A percentile compares a stretch with the other conserved stretches of the same genome.
Conservation (phyloP, 2,797 vertebrate species). For the Peromyscus melanophrys region DNA sequence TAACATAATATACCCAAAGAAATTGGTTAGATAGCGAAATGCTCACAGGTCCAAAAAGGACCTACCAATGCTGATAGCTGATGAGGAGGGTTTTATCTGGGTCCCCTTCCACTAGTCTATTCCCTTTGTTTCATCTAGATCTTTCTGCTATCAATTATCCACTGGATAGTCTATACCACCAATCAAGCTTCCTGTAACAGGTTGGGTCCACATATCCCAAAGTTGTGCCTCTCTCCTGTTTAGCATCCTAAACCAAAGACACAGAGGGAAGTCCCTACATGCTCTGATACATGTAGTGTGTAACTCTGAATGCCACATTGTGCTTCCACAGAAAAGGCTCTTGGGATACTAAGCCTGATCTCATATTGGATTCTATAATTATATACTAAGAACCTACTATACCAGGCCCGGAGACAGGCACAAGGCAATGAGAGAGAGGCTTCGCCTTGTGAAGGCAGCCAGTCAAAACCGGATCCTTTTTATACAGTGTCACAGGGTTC, state of each 20-base stretch:
- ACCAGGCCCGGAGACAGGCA: neutral
- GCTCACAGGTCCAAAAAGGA: neutral
- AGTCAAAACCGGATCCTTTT: neutral
- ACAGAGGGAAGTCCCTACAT: neutral
- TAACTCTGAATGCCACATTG: neutral
- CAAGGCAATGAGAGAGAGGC: neutral
- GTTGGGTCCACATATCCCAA: neutral
- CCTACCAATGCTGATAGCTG: neutral
- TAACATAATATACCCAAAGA: neutral
- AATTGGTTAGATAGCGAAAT: neutral
- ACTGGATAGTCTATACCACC: neutral
- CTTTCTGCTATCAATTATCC: neutral
- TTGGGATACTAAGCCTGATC: neutral
- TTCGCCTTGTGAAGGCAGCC: neutral
- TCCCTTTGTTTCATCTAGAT: neutral
- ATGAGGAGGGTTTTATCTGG: neutral
- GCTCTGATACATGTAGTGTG: neutral
- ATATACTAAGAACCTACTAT: neutral
- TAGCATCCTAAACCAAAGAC: neutral
- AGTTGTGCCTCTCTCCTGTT: neutral
- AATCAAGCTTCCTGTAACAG: neutral
- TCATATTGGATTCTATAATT: neutral
- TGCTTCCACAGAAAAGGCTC: neutral
- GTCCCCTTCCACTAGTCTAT: neutral
- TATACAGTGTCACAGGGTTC: neutral